Evolutionary conservation across 2,797 vertebrate species (phyloP).

Genomic region (Enteromius unitaeniatus): DNA sequence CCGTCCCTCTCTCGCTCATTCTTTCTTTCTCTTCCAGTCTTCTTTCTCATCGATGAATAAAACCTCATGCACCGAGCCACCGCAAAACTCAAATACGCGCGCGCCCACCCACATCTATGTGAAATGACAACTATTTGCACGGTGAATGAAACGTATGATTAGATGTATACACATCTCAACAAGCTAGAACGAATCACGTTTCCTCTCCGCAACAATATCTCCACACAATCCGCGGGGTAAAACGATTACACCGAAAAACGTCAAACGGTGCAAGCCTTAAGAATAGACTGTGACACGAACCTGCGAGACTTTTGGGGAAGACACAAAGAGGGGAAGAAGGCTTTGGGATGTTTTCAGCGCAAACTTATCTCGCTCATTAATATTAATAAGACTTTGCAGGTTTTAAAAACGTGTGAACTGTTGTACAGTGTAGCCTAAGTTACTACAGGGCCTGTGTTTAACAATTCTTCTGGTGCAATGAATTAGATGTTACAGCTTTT

Average conservation of each 20-base stretch:
- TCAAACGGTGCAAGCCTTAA: conserved; percentile 62
- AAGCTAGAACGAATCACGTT: conserved; percentile 89
- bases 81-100: conserved; percentile 34
- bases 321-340: neutral
- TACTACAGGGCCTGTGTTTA: neutral
- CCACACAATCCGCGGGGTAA: conserved; percentile 64
- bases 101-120: conserved; percentile 66
- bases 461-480: neutral
- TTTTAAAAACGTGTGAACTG: neutral
- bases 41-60: conserved; percentile 28
- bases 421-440: neutral
- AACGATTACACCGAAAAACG: conserved; percentile 79
- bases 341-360: conserved; percentile 1
- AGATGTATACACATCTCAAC: conserved; percentile 74
- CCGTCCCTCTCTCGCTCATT: neutral
- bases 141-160: conserved; percentile 84
- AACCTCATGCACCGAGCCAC: conserved; percentile 6
- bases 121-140: conserved; percentile 82
- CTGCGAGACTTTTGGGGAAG: conserved; percentile 48
- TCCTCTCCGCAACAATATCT: conserved; percentile 68
- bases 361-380: neutral
- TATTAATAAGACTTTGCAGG: conserved; percentile 1
- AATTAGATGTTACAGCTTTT: neutral
- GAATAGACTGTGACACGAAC: conserved; percentile 72
- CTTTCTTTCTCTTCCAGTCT: conserved; percentile 16